These are phyloP conservation scores for Rhodinocichla rosea DNA, from an alignment of 2,113 vertebrate genomes.

Conservation along the genomic window DNA sequence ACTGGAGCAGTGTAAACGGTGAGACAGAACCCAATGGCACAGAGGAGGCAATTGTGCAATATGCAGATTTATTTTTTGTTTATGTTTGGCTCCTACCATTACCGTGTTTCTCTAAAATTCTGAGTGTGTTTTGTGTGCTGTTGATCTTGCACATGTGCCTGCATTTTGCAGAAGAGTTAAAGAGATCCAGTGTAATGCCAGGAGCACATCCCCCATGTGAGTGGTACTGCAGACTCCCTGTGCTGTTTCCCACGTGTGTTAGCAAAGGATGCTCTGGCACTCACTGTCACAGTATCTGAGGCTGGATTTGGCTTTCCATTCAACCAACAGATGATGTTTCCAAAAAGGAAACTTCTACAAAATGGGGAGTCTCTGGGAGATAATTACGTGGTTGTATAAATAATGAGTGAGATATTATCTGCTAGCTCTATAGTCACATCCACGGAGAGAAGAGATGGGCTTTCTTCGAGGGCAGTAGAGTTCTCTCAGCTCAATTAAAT, in stretches of 20 bases:
- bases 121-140: background rate
- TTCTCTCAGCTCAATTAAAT: constrained; percentile 60
- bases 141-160: background rate
- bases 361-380: constrained; percentile 26
- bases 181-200: background rate
- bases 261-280: background rate
- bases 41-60: background rate
- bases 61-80: background rate
- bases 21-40: background rate
- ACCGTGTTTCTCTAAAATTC: background rate
- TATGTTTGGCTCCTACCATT: background rate
- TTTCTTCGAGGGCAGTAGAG: constrained; percentile 25
- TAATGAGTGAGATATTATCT: constrained; percentile 56
- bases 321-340: background rate
- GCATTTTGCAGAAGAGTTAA: background rate
- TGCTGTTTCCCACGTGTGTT: rapidly evolving
- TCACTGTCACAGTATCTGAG: background rate
- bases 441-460: constrained; percentile 38
- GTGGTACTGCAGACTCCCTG: rapidly evolving
- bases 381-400: constrained; percentile 59
- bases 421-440: constrained; percentile 13
- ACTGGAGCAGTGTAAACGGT: background rate
- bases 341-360: constrained; percentile 26
- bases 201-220: background rate
- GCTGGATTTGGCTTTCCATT: background rate